Conservation (phyloP, 2,888 invertebrate species). For the Apocheima hispidaria region DNA sequence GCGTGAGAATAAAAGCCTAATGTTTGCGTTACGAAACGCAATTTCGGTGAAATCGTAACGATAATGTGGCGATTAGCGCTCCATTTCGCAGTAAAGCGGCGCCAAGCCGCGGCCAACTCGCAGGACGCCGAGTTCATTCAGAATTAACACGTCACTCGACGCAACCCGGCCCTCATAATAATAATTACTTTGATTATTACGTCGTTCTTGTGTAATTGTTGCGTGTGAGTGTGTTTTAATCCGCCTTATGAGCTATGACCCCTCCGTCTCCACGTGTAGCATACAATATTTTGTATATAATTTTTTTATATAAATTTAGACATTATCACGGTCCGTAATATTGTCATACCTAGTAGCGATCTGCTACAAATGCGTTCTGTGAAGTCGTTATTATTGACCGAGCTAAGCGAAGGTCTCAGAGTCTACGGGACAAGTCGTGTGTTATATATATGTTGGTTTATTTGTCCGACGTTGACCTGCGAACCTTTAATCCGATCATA, state of each 20-base stretch:
- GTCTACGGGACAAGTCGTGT: too few species aligned
- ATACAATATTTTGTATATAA: background rate
- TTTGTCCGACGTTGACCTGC: too few species aligned
- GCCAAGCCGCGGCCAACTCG: constrained; percentile 4
- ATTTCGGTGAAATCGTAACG: constrained; percentile 24
- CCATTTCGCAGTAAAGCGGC: constrained; percentile 15
- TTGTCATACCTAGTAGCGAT: too few species aligned
- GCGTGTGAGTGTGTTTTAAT: background rate
- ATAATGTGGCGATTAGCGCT: constrained; percentile 26
- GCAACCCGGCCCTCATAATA: constrained; percentile 2
- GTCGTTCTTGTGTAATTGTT: background rate
- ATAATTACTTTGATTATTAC: constrained; percentile 8
- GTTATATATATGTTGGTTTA: too few species aligned
- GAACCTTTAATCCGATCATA: too few species aligned
- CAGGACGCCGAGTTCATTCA: constrained; percentile 21
- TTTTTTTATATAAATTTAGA: too few species aligned
- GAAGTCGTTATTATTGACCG: too few species aligned
- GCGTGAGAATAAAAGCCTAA: background rate
- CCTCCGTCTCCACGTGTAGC: background rate
- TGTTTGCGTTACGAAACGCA: constrained; percentile 26
- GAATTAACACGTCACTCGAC: constrained; percentile 15
- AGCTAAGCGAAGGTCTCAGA: too few species aligned
- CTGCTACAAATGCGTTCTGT: too few species aligned
- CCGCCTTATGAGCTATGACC: background rate
- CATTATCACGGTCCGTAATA: too few species aligned